Evolutionary conservation across 2,113 vertebrate species (phyloP), one percentile per base, ranked within the genome.

Genomic region (Typhlomys cinereus): DNA sequence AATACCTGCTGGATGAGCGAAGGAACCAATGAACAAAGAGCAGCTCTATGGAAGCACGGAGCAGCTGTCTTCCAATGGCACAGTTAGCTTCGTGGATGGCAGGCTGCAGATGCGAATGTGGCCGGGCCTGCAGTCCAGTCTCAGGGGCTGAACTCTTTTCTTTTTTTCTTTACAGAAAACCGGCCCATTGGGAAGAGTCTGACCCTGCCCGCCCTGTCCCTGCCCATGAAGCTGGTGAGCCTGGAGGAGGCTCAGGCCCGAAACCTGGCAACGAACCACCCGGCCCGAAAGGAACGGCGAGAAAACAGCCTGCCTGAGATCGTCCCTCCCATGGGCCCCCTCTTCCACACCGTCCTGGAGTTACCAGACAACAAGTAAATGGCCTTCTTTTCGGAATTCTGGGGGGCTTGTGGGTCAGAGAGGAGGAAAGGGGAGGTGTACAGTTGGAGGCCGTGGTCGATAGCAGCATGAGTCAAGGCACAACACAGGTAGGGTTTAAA

Each of bases 261-360:
- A 48, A 99, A 98, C 44, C 96, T 99, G 66, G 98, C 98, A 25
- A 98, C 98, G 8, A 98, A 98, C 93, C 99, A 99, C 89, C 99
- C 99, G 3, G 98, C 99, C 75, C 98, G 98, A 59, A 99, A 97
- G 93, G 99, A 99, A 71, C 98, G 99, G 88, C 97, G 99, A 87
- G 99, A 99, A 94, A 99, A 99, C 95, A 99, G 99, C 84, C 97
- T 99, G 94, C 99, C 99, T 10, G 98, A 99, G 91, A 98, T 99
- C 36, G 99, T 98, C 9, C 97, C 98, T 34, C 97, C 98, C 95
- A 98, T 98, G 0, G 98, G 98, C 5, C 98, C 98, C 8, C 97
- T 99, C 96, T 99, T 99, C 97, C 99, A 99, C 95, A 99, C 99
- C 0, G 99, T 99, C 94, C 99, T 99, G 88, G 99, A 99, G 94